Evolutionary conservation across 1,140 invertebrate species (phyloP), one percentile per base, ranked within the genome.

Genomic region (Drosophila rufa): DNA sequence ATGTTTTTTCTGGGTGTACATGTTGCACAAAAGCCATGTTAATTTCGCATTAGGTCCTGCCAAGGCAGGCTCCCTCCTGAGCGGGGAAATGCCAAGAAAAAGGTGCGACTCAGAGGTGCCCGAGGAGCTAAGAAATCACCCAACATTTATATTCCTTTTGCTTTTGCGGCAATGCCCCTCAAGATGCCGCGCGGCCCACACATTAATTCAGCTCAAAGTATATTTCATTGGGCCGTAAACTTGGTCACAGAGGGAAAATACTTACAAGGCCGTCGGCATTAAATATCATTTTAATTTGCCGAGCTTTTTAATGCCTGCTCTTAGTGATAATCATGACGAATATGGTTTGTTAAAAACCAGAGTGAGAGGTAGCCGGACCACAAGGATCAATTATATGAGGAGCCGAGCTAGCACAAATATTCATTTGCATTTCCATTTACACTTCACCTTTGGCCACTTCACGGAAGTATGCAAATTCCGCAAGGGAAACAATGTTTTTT

Each of bases 121-220:
- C 45, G 45, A 53, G 56, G 17, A 66, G 47, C 45, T 38, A 45
- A 78, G 61, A 85, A 85, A 82, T 86, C 61, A 57, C 75, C 60
- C 61, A 60, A 70, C 83, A 82, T 87, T 86, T 87, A 64, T 86
- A 86, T 86, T 81, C 79, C 64, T 47, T 79, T 78, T 86, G 1
- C 27, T 30, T 30, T 30, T 30, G 0, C 27, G 27, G 27, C 27
- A 30, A 30, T 30, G 79, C 68, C 64, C 57, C 74, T 27, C 15
- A 65, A 65, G 56, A 65, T 33, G 57, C 47, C 12, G 15, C 53
- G 19, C 55, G 38, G 15, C 61, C 27, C 61, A 60, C 53, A 48
- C 76, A 79, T 83, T 75, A 69, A 65, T 82, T 82, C 64, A 46
- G 60, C 68, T 75, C 57, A 60, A 69, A 67, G 68, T 50, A 71